Percentiles rank a stretch among this genome's conserved stretches.
Conservation (phyloP, 1,140 invertebrate genomes). For the Parapsyche elsis region DNA sequence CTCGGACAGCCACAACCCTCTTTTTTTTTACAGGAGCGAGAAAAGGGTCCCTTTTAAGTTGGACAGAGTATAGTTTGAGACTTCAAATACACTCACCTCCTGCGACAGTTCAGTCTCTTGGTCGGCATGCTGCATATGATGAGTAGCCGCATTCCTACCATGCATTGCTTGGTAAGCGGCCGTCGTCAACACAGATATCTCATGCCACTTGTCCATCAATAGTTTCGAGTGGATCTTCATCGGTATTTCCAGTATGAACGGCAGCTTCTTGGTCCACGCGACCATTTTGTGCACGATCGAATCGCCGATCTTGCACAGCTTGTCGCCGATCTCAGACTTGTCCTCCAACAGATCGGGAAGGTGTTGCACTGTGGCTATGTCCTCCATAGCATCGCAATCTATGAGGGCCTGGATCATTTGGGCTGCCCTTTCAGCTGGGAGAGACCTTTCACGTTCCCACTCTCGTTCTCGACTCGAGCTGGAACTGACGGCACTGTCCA, state of each 20-base stretch:
- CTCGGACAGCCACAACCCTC: too few relatives aligned
- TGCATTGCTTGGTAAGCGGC: slow-evolving; percentile 94
- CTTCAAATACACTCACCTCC: slow-evolving; percentile 72
- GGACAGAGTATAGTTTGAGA: too few relatives aligned
- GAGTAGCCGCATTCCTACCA: slow-evolving; percentile 68
- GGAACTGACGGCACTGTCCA: slow-evolving; percentile 87
- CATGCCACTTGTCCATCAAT: slow-evolving; percentile 97
- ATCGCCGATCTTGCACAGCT: slow-evolving; percentile 94
- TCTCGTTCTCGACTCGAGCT: slow-evolving; percentile 63
- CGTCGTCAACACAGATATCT: slow-evolving; percentile 92
- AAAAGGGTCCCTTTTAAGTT: too few relatives aligned
- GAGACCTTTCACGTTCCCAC: slow-evolving; percentile 75
- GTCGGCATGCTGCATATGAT: slow-evolving; percentile 66
- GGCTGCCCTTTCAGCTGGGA: slow-evolving; percentile 82
- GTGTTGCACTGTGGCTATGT: slow-evolving; percentile 91
- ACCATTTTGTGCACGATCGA: slow-evolving; percentile 97
- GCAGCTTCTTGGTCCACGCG: slow-evolving; percentile 97
- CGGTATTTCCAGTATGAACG: slow-evolving; percentile 95
- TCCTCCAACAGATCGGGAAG: slow-evolving; percentile 90
- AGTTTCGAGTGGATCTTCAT: slow-evolving; percentile 94
- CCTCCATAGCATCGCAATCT: slow-evolving; percentile 95
- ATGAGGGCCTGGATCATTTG: slow-evolving; percentile 91
- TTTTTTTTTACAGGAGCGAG: too few relatives aligned
- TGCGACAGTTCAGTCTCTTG: slow-evolving; percentile 79
- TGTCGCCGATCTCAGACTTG: slow-evolving; percentile 90